Percentiles rank a stretch among this genome's conserved stretches.
These are phyloP conservation scores for Proales similis DNA, from an alignment of 1,140 invertebrate species.

Conservation along the genomic window DNA sequence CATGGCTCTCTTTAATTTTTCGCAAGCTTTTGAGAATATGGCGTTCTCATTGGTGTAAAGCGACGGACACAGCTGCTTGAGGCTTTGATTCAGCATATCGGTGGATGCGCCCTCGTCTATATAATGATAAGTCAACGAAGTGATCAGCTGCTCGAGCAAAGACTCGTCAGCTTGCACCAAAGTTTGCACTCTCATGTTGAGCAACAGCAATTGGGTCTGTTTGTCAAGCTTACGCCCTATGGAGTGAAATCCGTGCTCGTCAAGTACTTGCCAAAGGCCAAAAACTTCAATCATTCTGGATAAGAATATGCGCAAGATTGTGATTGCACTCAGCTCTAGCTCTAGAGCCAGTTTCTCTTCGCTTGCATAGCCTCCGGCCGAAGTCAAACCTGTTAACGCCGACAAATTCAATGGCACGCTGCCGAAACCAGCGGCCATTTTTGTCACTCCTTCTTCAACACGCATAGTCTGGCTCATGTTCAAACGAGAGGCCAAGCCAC, in stretches of 20 bases:
- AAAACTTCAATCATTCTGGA: constrained; percentile 77
- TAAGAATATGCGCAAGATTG: constrained; percentile 68
- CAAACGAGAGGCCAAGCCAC: constrained; percentile 1
- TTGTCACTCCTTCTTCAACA: neutral
- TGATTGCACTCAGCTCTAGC: constrained; percentile 61
- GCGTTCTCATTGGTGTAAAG: constrained; percentile 91
- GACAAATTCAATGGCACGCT: constrained; percentile 40
- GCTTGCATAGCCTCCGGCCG: constrained; percentile 38
- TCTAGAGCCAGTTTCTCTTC: constrained; percentile 40
- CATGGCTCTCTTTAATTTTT: constrained; percentile 32
- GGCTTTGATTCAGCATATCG: constrained; percentile 73
- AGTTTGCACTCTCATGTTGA: constrained; percentile 65
- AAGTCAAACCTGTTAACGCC: constrained; percentile 39
- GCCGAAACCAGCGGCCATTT: constrained; percentile 26
- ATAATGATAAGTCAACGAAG: constrained; percentile 56
- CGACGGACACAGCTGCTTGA: constrained; percentile 84
- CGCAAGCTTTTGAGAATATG: constrained; percentile 67
- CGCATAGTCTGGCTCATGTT: too few relatives aligned
- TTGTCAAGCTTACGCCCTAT: constrained; percentile 52
- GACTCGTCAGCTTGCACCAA: constrained; percentile 67
- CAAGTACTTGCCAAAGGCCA: constrained; percentile 83
- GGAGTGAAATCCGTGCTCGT: constrained; percentile 81
- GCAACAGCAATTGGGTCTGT: constrained; percentile 46
- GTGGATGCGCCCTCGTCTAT: constrained; percentile 87
- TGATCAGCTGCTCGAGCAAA: constrained; percentile 26